Evolutionary conservation across 2,797 vertebrate species (phyloP), one percentile per base, ranked within the genome.

Genomic region (Diglossa cyanea): DNA sequence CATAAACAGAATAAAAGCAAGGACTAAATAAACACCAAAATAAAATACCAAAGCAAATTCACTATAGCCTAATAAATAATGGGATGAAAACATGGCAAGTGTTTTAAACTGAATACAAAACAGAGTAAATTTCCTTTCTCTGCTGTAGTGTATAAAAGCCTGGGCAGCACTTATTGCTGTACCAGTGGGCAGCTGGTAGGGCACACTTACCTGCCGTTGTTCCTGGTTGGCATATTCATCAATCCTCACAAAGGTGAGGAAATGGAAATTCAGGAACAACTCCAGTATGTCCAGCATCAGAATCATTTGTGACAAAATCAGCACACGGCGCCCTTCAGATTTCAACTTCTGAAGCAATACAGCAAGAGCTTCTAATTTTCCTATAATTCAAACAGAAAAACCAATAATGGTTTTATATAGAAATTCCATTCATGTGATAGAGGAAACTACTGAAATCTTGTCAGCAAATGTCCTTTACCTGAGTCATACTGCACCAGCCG

Each of bases 281-380:
- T 99, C 99, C 97, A 99, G 95, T 92, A 99, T 98, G 96, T 99
- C 99, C 68, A 99, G 90, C 99, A 99, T 99, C 86, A 98, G 98
- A 93, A 98, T 97, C 99, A 99, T 99, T 97, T 99, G 99, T 11
- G 99, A 99, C 85, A 99, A 98, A 95, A 99, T 99, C 90, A 99
- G 98, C 57, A 99, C 99, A 8, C 99, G 98, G 2, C 98, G 99
- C n/a, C 98, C 98, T 88, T 99, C 99, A 1, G 98, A 98, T 66
- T 98, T 98, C 51, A 99, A 93, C 96, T 99, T 99, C 92, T 99
- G 98, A 65, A 99, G 98, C 78, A 99, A 95, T 85, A 99, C 97
- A 21, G 99, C 98, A 40, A 99, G 97, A 14, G 99, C 99, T 96
- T 99, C 99, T 92, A 99, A 96, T 98, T 99, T 99, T 80, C 99